A percentile compares a stretch with the other conserved stretches of the same genome.
These are phyloP conservation scores for Amphipyra tragopoginis DNA, from an alignment of 2,888 invertebrate genomes.

Conservation along the genomic window DNA sequence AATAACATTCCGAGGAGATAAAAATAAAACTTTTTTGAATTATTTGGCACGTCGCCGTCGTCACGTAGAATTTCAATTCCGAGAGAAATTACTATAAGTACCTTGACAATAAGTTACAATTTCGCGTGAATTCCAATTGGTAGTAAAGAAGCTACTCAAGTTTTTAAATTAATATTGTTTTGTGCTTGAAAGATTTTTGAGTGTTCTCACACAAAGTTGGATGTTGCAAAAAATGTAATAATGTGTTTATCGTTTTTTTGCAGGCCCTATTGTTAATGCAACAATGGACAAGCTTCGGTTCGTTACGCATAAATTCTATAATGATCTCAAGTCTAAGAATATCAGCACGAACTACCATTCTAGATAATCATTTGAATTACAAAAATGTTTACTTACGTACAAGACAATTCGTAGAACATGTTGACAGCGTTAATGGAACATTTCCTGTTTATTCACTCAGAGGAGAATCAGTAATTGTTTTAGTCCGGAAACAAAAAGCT, in stretches of 20 bases:
- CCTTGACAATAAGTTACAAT: background rate
- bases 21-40: conserved; percentile 8
- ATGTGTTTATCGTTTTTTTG: conserved; percentile 19
- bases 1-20: conserved; percentile 11
- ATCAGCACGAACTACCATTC: conserved; percentile 34
- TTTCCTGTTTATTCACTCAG: conserved; percentile 34
- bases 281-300: conserved; percentile 19
- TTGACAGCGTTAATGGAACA: conserved; percentile 24
- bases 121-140: background rate
- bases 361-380: conserved; percentile 49
- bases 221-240: background rate
- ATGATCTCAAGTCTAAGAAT: conserved; percentile 29
- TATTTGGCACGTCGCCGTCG: conserved; percentile 4
- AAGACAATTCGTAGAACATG: conserved; percentile 30
- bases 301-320: conserved; percentile 16
- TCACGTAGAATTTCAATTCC: background rate
- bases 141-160: too few relatives aligned
- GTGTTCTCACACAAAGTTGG: background rate
- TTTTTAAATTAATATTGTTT: too few relatives aligned
- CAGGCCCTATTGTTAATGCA: conserved; percentile 20
- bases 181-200: too few relatives aligned
- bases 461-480: conserved; percentile 11
- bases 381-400: conserved; percentile 24
- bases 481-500: conserved; percentile 11
- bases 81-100: too few relatives aligned